Evolutionary conservation across 2,888 invertebrate species (phyloP).

Genomic region (Tigriopus californicus): DNA sequence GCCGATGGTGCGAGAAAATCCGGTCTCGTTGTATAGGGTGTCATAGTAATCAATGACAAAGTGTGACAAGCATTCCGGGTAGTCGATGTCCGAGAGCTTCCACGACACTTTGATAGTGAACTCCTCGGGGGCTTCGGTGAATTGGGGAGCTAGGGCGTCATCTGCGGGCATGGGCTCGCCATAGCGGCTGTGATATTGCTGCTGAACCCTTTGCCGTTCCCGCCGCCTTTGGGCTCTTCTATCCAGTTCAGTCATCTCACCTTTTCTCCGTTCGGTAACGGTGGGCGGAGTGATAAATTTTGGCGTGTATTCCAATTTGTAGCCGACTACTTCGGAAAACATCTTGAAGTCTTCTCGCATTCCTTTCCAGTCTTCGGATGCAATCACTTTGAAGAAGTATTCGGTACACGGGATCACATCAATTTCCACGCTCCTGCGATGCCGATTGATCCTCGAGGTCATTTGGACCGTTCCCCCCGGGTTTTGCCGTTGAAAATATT

Average conservation of each 20-base stretch:
- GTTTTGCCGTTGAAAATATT: slow-evolving; percentile 9
- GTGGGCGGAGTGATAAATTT: slow-evolving; percentile 12
- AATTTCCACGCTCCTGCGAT: slow-evolving; percentile 15
- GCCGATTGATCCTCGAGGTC: slow-evolving; percentile 14
- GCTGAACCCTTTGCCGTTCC: neutral
- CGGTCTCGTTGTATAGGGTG: slow-evolving; percentile 13
- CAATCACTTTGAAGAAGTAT: slow-evolving; percentile 15
- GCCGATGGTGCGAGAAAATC: neutral
- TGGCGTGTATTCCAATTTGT: slow-evolving; percentile 3
- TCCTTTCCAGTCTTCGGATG: slow-evolving; percentile 16
- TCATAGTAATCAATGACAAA: slow-evolving; percentile 14
- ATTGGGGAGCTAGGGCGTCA: neutral
- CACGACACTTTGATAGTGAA: slow-evolving; percentile 12
- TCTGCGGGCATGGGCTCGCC: neutral
- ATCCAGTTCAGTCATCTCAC: neutral
- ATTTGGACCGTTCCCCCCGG: neutral
- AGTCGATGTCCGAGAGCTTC: slow-evolving; percentile 11
- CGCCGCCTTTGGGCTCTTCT: neutral
- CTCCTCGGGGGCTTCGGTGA: neutral
- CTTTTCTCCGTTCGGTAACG: slow-evolving; percentile 9
- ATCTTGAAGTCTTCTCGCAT: slow-evolving; percentile 14
- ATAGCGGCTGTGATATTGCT: neutral
- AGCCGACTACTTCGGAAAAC: slow-evolving; percentile 4
- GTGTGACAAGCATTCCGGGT: slow-evolving; percentile 12
- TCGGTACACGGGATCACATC: slow-evolving; percentile 15